Conservation (phyloP, 1,140 invertebrate genomes). For the Ectropis grisescens region DNA sequence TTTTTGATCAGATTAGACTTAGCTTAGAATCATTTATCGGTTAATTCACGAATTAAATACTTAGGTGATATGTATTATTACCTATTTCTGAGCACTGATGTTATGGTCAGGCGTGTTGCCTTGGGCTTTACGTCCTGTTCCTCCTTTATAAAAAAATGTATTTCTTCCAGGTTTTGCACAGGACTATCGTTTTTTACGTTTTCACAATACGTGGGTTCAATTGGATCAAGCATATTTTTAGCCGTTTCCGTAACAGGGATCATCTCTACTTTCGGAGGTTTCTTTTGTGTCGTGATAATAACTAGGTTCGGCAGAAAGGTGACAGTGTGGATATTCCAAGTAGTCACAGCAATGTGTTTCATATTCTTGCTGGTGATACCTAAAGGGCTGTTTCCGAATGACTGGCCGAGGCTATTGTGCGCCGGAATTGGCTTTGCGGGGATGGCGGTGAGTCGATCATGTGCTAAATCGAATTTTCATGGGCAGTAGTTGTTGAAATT, state of each 20-base stretch:
- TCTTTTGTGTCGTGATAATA: constrained; percentile 74
- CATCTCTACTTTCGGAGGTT: constrained; percentile 76
- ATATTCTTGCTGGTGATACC: constrained; percentile 71
- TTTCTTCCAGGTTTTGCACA: constrained; percentile 74
- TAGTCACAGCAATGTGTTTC: constrained; percentile 72
- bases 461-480: constrained; percentile 7
- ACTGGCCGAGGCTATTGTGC: constrained; percentile 49
- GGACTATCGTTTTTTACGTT: constrained; percentile 81
- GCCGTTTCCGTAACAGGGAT: constrained; percentile 76
- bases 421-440: constrained; percentile 52
- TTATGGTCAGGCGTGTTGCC: no score
- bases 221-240: constrained; percentile 79
- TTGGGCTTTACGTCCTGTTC: no score
- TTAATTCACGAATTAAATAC: no score
- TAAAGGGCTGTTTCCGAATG: constrained; percentile 32
- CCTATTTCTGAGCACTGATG: no score
- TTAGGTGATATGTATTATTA: no score
- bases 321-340: constrained; percentile 74
- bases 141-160: no score
- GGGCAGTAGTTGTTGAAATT: no score
- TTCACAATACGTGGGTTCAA: constrained; percentile 78
- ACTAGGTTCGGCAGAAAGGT: constrained; percentile 73
- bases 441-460: constrained; percentile 50
- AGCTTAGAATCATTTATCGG: no score
- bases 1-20: no score